Percentiles rank a stretch among this genome's conserved stretches.
Evolutionary conservation across 2,797 vertebrate species (phyloP).

Genomic region (Neosilurus mollespiculum): DNA sequence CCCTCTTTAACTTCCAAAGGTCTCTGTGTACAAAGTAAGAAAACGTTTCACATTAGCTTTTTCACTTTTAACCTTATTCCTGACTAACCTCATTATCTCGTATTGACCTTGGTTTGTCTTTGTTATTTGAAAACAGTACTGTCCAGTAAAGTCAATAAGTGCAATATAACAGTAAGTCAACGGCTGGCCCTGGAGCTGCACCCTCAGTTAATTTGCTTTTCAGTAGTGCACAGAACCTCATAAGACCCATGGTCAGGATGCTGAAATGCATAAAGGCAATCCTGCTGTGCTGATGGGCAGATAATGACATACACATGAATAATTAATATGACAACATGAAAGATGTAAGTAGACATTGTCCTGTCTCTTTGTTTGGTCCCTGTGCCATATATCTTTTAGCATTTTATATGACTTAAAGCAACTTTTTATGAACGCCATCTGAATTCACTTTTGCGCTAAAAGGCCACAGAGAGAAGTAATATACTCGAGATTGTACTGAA

Average conservation of each 20-base stretch:
- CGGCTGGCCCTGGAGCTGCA: constrained; percentile 7
- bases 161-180: constrained; percentile 1
- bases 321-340: constrained; percentile 6
- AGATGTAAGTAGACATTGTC: background rate
- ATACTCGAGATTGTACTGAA: background rate
- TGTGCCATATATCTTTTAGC: constrained; percentile 29
- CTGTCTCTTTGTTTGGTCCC: background rate
- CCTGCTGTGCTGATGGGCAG: background rate
- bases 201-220: background rate
- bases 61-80: background rate
- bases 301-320: constrained; percentile 22
- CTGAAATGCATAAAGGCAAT: constrained; percentile 1
- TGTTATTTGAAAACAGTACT: constrained; percentile 3
- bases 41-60: constrained; percentile 1
- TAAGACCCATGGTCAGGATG: background rate
- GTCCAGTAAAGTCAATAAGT: constrained; percentile 1
- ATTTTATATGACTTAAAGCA: constrained; percentile 22
- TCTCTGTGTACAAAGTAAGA: background rate
- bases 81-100: background rate
- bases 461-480: constrained; percentile 17
- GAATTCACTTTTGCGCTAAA: constrained; percentile 34
- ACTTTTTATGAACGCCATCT: constrained; percentile 16
- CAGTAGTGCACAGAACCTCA: constrained; percentile 11
- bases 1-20: background rate
- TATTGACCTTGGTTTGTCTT: constrained; percentile 9